phyloP scores from a whole-genome alignment of 2,797 vertebrate genomes.

The Pagetopsis macropterus region DNA sequence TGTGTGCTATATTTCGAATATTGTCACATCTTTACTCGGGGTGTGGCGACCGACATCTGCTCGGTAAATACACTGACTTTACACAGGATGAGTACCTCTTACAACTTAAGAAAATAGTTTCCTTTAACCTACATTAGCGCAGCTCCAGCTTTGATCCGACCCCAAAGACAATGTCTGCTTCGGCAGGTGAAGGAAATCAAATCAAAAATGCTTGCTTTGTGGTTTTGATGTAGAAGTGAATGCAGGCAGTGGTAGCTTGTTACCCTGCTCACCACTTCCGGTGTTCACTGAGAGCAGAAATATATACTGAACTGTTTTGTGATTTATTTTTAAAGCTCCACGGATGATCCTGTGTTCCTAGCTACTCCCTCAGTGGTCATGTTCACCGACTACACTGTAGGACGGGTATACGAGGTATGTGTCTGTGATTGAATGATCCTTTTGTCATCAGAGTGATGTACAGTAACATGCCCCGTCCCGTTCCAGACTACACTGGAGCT shows the following conservation, averaged over 20 bases:
- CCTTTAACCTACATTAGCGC: background rate
- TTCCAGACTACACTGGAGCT: slow-evolving; percentile 87
- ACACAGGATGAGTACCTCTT: too few relatives aligned
- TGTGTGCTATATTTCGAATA: too few relatives aligned
- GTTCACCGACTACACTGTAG: slow-evolving; percentile 89
- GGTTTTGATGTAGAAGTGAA: background rate
- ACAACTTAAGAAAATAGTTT: too few relatives aligned
- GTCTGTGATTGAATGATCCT: background rate
- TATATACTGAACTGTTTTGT: slow-evolving; percentile 9
- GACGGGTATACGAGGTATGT: slow-evolving; percentile 91
- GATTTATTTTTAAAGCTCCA: slow-evolving; percentile 55
- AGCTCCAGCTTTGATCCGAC: background rate
- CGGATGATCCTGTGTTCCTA: slow-evolving; percentile 81
- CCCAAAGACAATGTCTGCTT: background rate
- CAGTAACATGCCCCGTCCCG: slow-evolving; percentile 10
- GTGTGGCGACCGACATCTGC: too few relatives aligned
- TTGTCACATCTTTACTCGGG: too few relatives aligned
- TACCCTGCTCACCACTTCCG: slow-evolving; percentile 16
- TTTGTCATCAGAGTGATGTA: background rate
- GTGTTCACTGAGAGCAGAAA: background rate
- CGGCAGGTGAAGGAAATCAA: background rate
- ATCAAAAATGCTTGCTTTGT: background rate
- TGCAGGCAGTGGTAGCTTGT: background rate
- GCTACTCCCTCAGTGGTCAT: slow-evolving; percentile 86
- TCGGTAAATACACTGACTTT: too few relatives aligned